Conservation (phyloP, 2,797 vertebrate species). For the Gallinago nigripennis region DNA sequence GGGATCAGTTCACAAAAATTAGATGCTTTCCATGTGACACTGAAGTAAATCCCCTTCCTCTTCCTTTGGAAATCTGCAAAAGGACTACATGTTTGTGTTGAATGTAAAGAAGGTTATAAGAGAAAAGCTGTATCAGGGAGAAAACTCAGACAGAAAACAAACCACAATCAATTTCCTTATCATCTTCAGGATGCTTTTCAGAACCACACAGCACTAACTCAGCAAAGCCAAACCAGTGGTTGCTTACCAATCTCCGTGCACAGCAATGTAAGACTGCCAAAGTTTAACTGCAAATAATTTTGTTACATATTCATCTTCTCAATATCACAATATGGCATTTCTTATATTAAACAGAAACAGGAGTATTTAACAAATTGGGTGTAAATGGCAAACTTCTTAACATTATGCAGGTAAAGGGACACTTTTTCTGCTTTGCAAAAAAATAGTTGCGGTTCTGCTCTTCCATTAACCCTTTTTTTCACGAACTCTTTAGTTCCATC, state of each 20-base stretch:
- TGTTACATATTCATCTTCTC: constrained; percentile 46
- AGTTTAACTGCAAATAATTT: constrained; percentile 67
- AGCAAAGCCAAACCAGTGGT: constrained; percentile 48
- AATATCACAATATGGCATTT: not conserved
- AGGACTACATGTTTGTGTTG: constrained; percentile 3
- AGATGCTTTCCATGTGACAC: not conserved
- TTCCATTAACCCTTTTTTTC: not conserved
- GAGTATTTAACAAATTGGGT: not conserved
- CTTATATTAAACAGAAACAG: not conserved
- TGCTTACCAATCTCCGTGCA: constrained; percentile 56
- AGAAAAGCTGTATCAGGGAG: constrained; percentile 37
- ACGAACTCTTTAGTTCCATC: not conserved
- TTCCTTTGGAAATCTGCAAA: not conserved
- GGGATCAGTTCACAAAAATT: not conserved
- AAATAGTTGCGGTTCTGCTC: not conserved
- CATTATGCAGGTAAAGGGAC: not conserved
- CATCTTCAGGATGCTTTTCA: not conserved
- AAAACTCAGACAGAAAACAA: constrained; percentile 42
- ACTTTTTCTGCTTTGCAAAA: not conserved
- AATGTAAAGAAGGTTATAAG: constrained; percentile 62
- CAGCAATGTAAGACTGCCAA: constrained; percentile 39
- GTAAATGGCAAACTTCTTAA: not conserved
- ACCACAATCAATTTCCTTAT: constrained; percentile 6
- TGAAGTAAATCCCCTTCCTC: not conserved
- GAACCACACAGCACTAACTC: constrained; percentile 64